Evolutionary conservation across 2,888 invertebrate genomes (phyloP).

Genomic region (Pecten maximus): DNA sequence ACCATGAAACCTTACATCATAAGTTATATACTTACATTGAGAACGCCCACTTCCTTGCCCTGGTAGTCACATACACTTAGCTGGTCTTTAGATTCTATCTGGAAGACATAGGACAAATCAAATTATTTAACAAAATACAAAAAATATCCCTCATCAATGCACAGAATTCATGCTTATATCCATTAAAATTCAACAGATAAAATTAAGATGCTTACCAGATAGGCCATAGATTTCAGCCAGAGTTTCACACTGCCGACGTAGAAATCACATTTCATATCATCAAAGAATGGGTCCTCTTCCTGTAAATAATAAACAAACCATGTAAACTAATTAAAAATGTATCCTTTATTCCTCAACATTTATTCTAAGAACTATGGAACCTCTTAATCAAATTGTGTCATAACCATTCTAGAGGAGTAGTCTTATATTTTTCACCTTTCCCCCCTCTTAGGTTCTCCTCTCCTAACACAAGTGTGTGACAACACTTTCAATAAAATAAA

Average conservation of each 20-base stretch:
- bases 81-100: conserved; percentile 84
- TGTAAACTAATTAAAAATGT: too few relatives aligned
- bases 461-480: too few relatives aligned
- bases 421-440: too few relatives aligned
- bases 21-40: conserved; percentile 81
- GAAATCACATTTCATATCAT: conserved; percentile 83
- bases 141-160: too few relatives aligned
- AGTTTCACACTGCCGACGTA: conserved; percentile 84
- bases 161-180: too few relatives aligned
- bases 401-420: too few relatives aligned
- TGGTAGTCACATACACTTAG: conserved; percentile 84
- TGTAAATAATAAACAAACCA: conserved; percentile 63
- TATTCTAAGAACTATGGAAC: too few relatives aligned
- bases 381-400: too few relatives aligned
- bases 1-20: too few relatives aligned
- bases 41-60: conserved; percentile 82
- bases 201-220: conserved; percentile 73
- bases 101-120: not conserved
- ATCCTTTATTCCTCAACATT: too few relatives aligned
- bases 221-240: conserved; percentile 84
- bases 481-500: too few relatives aligned
- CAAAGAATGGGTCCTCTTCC: conserved; percentile 85
- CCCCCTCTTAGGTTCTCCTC: too few relatives aligned
- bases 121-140: not conserved
- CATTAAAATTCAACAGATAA: not conserved